Evolutionary conservation across 92 coral and sea anemone genomes (phyloP).

Genomic region (Meandrina meandrites): DNA sequence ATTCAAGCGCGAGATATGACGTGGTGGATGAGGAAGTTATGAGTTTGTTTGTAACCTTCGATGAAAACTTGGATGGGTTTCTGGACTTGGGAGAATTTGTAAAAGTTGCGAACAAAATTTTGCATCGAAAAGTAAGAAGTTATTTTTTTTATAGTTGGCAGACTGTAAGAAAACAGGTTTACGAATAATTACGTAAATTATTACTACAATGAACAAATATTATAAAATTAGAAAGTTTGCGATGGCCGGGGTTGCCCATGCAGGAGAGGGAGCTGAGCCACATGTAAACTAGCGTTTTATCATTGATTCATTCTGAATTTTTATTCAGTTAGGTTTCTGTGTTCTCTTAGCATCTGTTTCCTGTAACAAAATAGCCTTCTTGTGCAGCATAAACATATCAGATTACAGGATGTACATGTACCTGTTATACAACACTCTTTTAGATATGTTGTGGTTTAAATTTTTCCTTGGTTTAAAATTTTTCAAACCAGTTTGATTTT

Average conservation of each 20-base stretch:
- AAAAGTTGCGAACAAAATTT: slow-evolving; percentile 72
- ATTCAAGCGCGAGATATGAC: slow-evolving; percentile 1
- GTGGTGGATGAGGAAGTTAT: slow-evolving; percentile 60
- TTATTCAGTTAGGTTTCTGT: background rate
- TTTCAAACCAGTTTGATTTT: too few species aligned
- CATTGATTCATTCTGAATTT: background rate
- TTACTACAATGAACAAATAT: background rate
- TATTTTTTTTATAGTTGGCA: background rate
- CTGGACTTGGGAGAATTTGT: slow-evolving; percentile 85
- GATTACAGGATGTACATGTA: background rate
- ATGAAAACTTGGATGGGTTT: slow-evolving; percentile 79
- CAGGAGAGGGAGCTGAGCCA: too few species aligned
- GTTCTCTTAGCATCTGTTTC: too few species aligned
- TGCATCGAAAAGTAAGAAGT: slow-evolving; percentile 58
- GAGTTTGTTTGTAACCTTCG: slow-evolving; percentile 78
- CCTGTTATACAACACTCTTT: too few species aligned
- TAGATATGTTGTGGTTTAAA: too few species aligned
- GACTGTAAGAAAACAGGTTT: background rate
- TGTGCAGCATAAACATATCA: background rate
- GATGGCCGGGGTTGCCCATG: too few species aligned
- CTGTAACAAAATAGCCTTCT: too few species aligned
- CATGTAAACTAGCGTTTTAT: background rate
- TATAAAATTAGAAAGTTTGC: too few species aligned
- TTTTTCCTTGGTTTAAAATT: too few species aligned
- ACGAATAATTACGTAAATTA: background rate